Evolutionary conservation across 2,113 vertebrate genomes (phyloP).

Genomic region (Oryctolagus cuniculus): DNA sequence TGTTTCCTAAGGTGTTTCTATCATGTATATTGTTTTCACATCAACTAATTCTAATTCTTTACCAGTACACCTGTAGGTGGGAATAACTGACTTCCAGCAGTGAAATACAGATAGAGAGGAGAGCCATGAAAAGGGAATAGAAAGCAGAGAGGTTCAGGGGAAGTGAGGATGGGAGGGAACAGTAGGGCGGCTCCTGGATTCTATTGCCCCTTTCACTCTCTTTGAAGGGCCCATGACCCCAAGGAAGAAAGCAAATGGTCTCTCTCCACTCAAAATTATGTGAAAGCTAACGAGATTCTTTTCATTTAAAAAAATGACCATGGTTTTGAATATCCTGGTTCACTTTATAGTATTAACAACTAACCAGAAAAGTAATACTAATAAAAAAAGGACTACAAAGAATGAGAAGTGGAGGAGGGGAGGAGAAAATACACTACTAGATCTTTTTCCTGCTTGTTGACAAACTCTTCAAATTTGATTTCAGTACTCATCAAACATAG

Average conservation of each 20-base stretch:
- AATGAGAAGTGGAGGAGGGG: too few relatives aligned
- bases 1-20: slow-evolving; percentile 60
- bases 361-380: neutral
- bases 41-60: slow-evolving; percentile 59
- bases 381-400: neutral
- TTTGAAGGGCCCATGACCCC: neutral
- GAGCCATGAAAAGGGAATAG: neutral
- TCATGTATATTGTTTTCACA: slow-evolving; percentile 57
- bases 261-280: neutral
- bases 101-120: neutral
- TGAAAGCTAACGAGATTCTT: neutral
- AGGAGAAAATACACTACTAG: neutral
- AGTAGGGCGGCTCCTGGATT: neutral
- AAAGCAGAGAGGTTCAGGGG: neutral
- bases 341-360: slow-evolving; percentile 27
- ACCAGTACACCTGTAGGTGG: slow-evolving; percentile 23
- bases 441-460: neutral
- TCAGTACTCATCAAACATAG: neutral
- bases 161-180: neutral
- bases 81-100: slow-evolving; percentile 11
- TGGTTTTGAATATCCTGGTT: neutral
- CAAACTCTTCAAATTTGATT: neutral
- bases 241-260: neutral
- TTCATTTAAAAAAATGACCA: neutral
- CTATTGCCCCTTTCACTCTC: neutral